Evolutionary conservation across 2,113 vertebrate species (phyloP).

Genomic region (Plectropomus leopardus): DNA sequence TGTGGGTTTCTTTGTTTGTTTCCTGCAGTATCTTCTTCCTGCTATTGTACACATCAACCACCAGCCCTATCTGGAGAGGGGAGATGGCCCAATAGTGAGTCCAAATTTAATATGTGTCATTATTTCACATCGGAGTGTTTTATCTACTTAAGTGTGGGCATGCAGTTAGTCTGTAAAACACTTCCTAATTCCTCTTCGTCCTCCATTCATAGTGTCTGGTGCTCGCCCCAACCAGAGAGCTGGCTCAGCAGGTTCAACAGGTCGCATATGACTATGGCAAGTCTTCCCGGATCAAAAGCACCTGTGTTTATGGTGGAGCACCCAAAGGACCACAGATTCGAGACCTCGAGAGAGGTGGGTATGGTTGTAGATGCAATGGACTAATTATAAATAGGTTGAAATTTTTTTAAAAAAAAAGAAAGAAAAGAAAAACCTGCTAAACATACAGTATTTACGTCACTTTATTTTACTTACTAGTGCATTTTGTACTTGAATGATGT

Average conservation of each 20-base stretch:
- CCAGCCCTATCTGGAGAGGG: constrained; percentile 97
- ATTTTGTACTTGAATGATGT: too few species aligned
- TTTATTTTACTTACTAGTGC: too few species aligned
- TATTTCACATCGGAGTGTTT: not conserved
- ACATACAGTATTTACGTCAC: not conserved
- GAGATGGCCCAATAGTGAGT: constrained; percentile 98
- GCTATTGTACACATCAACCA: constrained; percentile 99
- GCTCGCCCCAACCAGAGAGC: constrained; percentile 95
- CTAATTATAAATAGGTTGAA: not conserved
- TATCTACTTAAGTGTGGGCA: not conserved
- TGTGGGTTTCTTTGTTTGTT: constrained; percentile 32
- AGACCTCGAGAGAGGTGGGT: constrained; percentile 95
- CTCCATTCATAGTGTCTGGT: constrained; percentile 89
- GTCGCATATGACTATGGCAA: constrained; percentile 97
- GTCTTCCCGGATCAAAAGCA: constrained; percentile 97
- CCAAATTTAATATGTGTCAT: not conserved
- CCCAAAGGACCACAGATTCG: constrained; percentile 98
- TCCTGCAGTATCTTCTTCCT: constrained; percentile 92
- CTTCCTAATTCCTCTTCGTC: not conserved
- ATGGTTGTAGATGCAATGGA: not conserved
- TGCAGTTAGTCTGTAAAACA: not conserved
- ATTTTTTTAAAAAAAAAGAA: too few species aligned
- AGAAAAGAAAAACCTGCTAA: not conserved
- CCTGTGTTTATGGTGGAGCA: constrained; percentile 97
- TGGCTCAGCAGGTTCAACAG: constrained; percentile 99